These are phyloP conservation scores for Dicaeum eximium DNA, from an alignment of 2,113 vertebrate genomes.

Conservation along the genomic window DNA sequence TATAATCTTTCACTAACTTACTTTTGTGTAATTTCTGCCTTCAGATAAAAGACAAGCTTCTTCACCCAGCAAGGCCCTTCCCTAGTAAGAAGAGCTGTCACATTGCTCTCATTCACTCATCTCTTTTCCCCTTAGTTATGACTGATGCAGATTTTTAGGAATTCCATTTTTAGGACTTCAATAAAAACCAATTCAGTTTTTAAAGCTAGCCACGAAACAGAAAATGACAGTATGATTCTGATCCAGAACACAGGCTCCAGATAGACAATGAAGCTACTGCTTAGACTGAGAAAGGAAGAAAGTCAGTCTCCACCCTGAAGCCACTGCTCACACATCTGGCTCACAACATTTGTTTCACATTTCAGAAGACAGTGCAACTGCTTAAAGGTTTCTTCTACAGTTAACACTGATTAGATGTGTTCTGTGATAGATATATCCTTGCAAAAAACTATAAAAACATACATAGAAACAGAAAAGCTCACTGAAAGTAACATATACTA, in stretches of 20 bases:
- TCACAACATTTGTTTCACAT: accelerated
- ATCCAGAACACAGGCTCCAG: background rate
- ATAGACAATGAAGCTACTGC: background rate
- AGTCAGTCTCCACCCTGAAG: background rate
- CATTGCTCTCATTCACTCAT: background rate
- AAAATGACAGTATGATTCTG: background rate
- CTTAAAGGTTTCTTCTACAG: background rate
- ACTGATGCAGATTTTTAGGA: background rate
- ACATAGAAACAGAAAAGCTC: background rate
- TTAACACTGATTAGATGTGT: background rate
- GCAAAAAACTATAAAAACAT: background rate
- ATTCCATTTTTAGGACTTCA: background rate
- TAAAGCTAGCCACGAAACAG: background rate
- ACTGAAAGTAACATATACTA: background rate
- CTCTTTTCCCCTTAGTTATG: background rate
- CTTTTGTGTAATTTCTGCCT: background rate
- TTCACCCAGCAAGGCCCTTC: background rate
- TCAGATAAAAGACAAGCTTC: background rate
- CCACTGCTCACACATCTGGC: background rate
- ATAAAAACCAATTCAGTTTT: background rate
- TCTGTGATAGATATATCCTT: background rate
- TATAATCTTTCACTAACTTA: background rate
- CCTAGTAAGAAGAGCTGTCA: background rate
- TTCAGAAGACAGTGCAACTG: background rate
- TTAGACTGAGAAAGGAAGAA: background rate